A percentile compares a stretch with the other conserved stretches of the same genome.
Conservation (phyloP, 2,113 vertebrate species). For the Stomatorhinus ivindoensis region DNA sequence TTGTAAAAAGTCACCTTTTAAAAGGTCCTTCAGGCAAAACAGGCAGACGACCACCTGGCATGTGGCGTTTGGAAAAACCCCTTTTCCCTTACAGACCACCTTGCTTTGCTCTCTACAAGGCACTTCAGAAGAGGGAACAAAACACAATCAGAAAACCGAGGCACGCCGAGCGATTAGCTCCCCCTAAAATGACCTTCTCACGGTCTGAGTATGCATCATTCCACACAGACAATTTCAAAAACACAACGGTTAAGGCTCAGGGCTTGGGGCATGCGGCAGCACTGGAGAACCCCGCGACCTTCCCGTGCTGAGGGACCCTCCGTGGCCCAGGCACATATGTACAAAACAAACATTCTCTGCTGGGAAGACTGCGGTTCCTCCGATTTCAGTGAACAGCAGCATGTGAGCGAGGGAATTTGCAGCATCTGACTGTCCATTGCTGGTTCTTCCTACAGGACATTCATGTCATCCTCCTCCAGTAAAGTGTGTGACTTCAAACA, state of each 20-base stretch:
- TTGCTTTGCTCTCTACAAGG: constrained; percentile 30
- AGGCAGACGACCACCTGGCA: background rate
- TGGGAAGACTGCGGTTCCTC: background rate
- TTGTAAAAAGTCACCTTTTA: background rate
- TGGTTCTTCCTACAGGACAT: background rate
- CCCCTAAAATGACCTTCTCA: background rate
- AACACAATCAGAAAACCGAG: background rate
- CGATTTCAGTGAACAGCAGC: background rate
- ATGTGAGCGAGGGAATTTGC: background rate
- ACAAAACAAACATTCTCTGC: background rate
- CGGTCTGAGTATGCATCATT: background rate
- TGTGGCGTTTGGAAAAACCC: background rate
- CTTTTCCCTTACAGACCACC: constrained; percentile 2
- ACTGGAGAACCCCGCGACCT: background rate
- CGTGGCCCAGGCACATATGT: background rate
- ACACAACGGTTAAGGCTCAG: background rate
- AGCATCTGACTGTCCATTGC: background rate
- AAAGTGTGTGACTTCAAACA: background rate
- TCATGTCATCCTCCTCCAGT: background rate
- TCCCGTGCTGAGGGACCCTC: background rate
- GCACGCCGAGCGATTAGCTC: background rate
- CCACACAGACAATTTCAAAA: background rate
- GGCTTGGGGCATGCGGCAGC: background rate
- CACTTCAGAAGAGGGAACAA: background rate
- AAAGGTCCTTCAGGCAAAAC: background rate